phyloP scores from a whole-genome alignment of 2,113 vertebrate species.

The Ifrita kowaldi region DNA sequence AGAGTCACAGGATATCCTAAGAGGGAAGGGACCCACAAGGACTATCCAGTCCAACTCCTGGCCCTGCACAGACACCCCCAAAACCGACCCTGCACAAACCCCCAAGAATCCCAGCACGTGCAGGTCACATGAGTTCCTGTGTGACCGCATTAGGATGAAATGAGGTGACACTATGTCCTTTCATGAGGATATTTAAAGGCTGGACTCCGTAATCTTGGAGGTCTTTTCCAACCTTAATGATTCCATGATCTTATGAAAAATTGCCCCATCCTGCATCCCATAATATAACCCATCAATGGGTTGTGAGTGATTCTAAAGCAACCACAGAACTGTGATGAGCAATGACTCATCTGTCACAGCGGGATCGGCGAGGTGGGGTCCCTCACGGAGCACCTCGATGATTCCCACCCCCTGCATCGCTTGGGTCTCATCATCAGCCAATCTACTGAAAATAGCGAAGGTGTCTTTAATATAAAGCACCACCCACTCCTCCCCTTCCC shows the following conservation, averaged over 20 bases:
- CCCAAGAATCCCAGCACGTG: background rate
- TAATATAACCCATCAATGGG: background rate
- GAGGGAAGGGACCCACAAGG: background rate
- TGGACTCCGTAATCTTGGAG: background rate
- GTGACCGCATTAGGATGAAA: background rate
- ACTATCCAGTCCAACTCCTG: background rate
- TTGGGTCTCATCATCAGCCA: background rate
- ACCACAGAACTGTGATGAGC: background rate
- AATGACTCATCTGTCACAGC: background rate
- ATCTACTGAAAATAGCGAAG: background rate
- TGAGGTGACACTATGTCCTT: background rate
- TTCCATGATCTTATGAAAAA: background rate
- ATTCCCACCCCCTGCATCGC: background rate
- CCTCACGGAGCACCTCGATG: background rate
- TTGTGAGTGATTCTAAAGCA: background rate
- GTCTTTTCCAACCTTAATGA: background rate
- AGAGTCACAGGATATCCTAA: background rate
- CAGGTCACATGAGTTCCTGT: accelerated
- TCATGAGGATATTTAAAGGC: background rate
- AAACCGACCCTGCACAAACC: background rate
- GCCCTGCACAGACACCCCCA: background rate
- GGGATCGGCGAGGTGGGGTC: background rate
- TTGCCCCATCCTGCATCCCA: background rate
- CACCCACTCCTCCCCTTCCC: background rate
- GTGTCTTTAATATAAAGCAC: background rate